Percentiles rank a stretch among this genome's conserved stretches.
Conservation (phyloP, 2,888 invertebrate genomes). For the Andrena fulva region DNA sequence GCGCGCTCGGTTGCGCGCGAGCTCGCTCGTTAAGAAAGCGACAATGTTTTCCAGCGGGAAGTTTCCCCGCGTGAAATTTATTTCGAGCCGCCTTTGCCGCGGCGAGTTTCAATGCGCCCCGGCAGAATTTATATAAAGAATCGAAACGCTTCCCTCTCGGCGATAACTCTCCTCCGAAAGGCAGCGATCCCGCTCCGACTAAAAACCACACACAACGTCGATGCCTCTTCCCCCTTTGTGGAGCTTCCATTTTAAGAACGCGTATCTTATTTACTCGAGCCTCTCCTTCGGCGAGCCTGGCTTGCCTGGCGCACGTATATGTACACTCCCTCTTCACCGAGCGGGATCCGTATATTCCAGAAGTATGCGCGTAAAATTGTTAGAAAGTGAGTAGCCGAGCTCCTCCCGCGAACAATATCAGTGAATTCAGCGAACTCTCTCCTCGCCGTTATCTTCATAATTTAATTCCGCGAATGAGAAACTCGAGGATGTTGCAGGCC, state of each 20-base stretch:
- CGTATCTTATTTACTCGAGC: conserved; percentile 44
- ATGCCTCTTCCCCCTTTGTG: neutral
- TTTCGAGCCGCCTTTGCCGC: neutral
- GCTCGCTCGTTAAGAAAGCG: conserved; percentile 13
- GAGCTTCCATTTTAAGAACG: conserved; percentile 16
- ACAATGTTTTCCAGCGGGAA: conserved; percentile 5
- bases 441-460: conserved; percentile 8
- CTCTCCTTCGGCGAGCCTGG: neutral
- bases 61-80: conserved; percentile 16
- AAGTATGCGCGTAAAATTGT: conserved; percentile 26
- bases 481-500: neutral
- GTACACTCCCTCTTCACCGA: neutral
- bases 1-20: neutral
- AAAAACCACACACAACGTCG: conserved; percentile 44
- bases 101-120: conserved; percentile 22
- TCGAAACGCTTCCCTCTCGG: conserved; percentile 37
- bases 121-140: conserved; percentile 52
- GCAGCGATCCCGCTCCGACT: conserved; percentile 19
- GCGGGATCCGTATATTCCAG: conserved; percentile 3
- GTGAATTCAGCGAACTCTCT: conserved; percentile 6
- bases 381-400: conserved; percentile 3
- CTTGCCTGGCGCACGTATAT: neutral
- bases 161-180: conserved; percentile 46
- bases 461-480: conserved; percentile 17
- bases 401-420: neutral